Percentiles rank a stretch among this genome's conserved stretches.
Evolutionary conservation across 1,140 invertebrate species (phyloP).

Genomic region (Acyrthosiphon pisum): DNA sequence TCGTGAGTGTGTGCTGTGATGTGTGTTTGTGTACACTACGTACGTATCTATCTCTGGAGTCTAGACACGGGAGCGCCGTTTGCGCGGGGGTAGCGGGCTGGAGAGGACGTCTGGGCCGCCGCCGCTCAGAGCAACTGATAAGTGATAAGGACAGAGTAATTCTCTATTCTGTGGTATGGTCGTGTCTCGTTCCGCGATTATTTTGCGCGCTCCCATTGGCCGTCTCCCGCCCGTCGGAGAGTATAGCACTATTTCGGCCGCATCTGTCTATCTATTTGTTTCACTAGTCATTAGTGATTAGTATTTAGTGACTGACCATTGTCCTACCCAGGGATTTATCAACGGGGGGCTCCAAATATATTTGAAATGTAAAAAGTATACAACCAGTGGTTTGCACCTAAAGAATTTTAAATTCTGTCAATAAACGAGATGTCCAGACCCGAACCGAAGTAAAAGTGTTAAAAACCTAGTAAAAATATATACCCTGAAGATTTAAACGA

Average conservation of each 20-base stretch:
- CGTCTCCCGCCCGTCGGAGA: background rate
- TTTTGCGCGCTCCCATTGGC: background rate
- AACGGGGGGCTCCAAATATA: no score
- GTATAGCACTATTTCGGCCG: background rate
- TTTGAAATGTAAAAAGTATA: no score
- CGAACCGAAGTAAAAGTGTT: no score
- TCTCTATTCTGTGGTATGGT: no score
- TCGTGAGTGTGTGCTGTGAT: background rate
- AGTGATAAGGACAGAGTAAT: background rate
- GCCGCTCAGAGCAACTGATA: background rate
- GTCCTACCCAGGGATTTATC: no score
- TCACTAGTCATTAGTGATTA: no score
- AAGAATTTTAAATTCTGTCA: no score
- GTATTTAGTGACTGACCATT: no score
- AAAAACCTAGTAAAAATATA: no score
- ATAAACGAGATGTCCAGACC: no score
- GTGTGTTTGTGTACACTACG: background rate
- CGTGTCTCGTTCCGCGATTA: background rate
- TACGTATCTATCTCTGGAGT: background rate
- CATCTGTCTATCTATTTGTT: background rate
- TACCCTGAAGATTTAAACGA: no score
- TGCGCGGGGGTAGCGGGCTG: background rate
- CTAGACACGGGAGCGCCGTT: background rate
- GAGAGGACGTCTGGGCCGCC: constrained; percentile 10
- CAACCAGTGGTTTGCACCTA: no score